A percentile compares a stretch with the other conserved stretches of the same genome.
Evolutionary conservation across 2,113 vertebrate species (phyloP).

Genomic region (Condylura cristata): DNA sequence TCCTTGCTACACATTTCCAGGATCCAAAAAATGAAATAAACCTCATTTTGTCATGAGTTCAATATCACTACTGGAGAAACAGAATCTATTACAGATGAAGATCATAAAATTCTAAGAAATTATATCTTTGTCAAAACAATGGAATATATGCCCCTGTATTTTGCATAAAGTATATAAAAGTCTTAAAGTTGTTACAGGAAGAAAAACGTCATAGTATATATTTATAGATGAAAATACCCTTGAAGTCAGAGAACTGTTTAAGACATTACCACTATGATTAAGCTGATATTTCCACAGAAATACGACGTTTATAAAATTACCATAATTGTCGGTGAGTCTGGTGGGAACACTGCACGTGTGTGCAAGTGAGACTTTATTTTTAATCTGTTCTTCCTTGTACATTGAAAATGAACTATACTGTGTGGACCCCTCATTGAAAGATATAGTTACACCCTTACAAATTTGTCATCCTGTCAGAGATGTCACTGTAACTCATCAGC

Average conservation of each 20-base stretch:
- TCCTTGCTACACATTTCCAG: not conserved
- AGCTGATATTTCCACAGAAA: not conserved
- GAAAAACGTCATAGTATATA: not conserved
- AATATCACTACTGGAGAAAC: not conserved
- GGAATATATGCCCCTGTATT: not conserved
- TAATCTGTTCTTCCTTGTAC: not conserved
- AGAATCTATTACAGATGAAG: not conserved
- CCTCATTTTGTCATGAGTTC: not conserved
- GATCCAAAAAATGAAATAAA: not conserved
- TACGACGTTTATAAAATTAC: not conserved
- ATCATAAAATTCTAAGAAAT: conserved; percentile 25
- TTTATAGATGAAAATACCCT: not conserved
- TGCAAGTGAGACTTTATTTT: not conserved
- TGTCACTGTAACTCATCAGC: not conserved
- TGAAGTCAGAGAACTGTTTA: not conserved
- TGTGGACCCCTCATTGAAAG: not conserved
- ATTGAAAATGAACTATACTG: not conserved
- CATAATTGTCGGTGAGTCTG: not conserved
- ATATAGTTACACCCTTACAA: not conserved
- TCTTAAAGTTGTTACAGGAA: not conserved
- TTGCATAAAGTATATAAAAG: not conserved
- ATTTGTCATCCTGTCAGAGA: not conserved
- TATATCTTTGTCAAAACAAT: not conserved
- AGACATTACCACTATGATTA: not conserved
- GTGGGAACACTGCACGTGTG: not conserved